These are phyloP conservation scores for Channa argus DNA, from an alignment of 2,113 vertebrate species.

Conservation along the genomic window DNA sequence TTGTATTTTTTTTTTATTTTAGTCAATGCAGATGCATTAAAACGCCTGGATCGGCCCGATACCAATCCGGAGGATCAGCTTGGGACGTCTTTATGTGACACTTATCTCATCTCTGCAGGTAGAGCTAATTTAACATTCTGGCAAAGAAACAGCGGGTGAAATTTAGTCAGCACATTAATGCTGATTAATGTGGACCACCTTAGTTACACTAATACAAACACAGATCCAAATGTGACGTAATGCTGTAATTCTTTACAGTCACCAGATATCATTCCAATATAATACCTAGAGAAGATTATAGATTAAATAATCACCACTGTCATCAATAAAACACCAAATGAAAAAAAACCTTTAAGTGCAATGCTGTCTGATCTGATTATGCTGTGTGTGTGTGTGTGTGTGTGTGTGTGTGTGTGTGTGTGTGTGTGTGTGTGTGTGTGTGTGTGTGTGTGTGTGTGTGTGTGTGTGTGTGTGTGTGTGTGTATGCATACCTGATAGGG, in stretches of 20 bases:
- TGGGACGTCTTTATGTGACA: background rate
- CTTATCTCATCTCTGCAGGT: constrained; percentile 10
- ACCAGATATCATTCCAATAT: too few species aligned
- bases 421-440: too few species aligned
- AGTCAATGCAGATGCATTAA: too few species aligned
- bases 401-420: too few species aligned
- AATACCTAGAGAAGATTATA: background rate
- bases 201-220: constrained; percentile 2
- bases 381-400: too few species aligned
- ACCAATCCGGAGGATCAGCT: too few species aligned
- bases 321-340: background rate
- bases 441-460: too few species aligned
- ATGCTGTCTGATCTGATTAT: too few species aligned
- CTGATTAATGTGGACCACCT: constrained; percentile 17
- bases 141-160: constrained; percentile 1
- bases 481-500: too few species aligned
- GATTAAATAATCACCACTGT: background rate
- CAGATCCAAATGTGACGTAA: background rate
- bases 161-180: constrained; percentile 6
- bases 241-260: background rate
- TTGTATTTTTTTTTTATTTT: too few species aligned
- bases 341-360: background rate
- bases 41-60: too few species aligned
- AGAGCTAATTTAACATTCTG: constrained; percentile 12
- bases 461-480: too few species aligned